phyloP scores from a whole-genome alignment of 2,888 invertebrate genomes.

The Drosophila nr. medialis region DNA sequence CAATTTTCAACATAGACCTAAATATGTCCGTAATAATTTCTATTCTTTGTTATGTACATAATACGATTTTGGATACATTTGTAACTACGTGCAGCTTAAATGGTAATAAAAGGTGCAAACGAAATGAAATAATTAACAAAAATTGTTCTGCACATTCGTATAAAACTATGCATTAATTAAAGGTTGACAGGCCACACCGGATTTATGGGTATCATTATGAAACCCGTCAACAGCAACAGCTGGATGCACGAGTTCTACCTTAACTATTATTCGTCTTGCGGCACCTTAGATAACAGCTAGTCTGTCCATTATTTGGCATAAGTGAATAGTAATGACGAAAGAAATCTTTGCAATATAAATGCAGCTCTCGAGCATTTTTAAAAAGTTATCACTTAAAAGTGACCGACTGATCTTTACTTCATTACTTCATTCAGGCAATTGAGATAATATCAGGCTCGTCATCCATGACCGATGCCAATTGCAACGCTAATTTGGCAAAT shows the following conservation, averaged over 20 bases:
- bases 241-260: background rate
- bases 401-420: background rate
- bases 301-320: background rate
- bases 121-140: background rate
- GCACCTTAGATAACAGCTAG: background rate
- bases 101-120: background rate
- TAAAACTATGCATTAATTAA: background rate
- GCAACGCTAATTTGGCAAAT: conserved; percentile 54
- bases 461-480: conserved; percentile 56
- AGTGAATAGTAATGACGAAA: background rate
- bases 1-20: background rate
- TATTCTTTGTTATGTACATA: background rate
- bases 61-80: background rate
- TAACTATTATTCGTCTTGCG: background rate
- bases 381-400: background rate
- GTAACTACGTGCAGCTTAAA: background rate
- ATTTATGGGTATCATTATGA: background rate
- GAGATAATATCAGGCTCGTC: conserved; percentile 16
- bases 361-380: background rate
- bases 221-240: background rate
- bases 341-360: background rate
- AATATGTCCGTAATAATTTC: background rate
- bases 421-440: conserved; percentile 16
- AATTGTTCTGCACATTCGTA: background rate
- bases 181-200: background rate